A percentile compares a stretch with the other conserved stretches of the same genome.
Evolutionary conservation across 1,140 invertebrate genomes (phyloP).

Genomic region (Manduca sexta): DNA sequence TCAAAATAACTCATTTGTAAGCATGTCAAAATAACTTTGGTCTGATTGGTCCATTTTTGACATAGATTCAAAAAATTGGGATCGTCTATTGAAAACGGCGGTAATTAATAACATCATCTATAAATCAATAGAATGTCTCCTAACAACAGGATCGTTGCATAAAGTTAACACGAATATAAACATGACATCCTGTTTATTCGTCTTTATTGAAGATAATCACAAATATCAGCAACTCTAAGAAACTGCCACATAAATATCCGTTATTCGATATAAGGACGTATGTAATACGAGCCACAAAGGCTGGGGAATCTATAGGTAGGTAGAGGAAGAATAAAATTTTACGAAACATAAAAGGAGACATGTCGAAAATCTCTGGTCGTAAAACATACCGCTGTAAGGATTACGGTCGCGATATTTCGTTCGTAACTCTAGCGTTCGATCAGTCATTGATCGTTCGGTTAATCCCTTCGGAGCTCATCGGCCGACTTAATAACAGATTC

Average conservation of each 20-base stretch:
- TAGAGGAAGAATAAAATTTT: conserved; percentile 38
- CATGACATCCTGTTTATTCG: conserved; percentile 9
- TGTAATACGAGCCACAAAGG: conserved; percentile 19
- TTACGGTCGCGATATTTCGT: conserved; percentile 22
- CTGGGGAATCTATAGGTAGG: conserved; percentile 18
- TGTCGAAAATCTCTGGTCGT: conserved; percentile 37
- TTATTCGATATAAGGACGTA: conserved; percentile 12
- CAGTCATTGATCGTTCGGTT: conserved; percentile 6
- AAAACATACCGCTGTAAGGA: conserved; percentile 25
- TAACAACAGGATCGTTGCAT: background rate
- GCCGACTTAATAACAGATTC: conserved; percentile 11
- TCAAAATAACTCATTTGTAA: no score
- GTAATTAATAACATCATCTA: no score
- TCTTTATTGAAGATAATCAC: conserved; percentile 12
- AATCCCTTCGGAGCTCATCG: conserved; percentile 8
- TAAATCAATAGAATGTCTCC: no score
- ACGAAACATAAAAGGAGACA: conserved; percentile 43
- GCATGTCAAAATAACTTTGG: no score
- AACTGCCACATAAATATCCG: conserved; percentile 10
- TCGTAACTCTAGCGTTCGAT: conserved; percentile 6
- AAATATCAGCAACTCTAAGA: conserved; percentile 5
- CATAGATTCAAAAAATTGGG: no score
- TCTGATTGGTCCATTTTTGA: no score
- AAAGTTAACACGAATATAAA: conserved; percentile 7
- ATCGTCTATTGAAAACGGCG: no score